Evolutionary conservation across 2,888 invertebrate species (phyloP).

Genomic region (Willowsia nigromaculata): DNA sequence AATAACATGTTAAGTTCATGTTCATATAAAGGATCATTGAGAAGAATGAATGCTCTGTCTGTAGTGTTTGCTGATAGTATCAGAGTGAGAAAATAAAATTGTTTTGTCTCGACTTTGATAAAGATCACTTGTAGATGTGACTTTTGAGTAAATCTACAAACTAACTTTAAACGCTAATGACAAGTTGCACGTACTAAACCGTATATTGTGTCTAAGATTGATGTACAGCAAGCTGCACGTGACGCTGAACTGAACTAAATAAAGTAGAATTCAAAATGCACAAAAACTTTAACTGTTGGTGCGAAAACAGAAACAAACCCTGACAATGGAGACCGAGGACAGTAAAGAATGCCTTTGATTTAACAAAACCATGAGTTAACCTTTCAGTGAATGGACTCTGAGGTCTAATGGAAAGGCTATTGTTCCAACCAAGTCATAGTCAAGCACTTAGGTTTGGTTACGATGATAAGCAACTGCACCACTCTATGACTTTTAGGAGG

Average conservation of each 20-base stretch:
- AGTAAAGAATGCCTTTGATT: not conserved
- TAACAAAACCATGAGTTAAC: not conserved
- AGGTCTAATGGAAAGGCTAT: constrained; percentile 6
- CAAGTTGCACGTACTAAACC: not conserved
- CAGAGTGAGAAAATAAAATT: constrained; percentile 38
- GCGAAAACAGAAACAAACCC: not conserved
- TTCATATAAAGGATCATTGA: not conserved
- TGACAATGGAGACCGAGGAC: constrained; percentile 29
- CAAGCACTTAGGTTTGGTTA: not conserved
- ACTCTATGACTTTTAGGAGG: not conserved
- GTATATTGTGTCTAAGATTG: not conserved
- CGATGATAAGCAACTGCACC: too few relatives aligned
- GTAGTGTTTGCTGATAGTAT: constrained; percentile 26
- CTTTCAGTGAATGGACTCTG: not conserved
- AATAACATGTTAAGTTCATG: too few relatives aligned
- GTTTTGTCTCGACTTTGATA: constrained; percentile 16
- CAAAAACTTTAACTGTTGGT: not conserved
- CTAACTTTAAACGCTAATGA: not conserved
- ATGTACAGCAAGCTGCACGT: not conserved
- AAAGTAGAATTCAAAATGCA: not conserved
- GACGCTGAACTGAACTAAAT: not conserved
- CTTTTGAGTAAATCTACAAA: not conserved
- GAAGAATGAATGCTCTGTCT: constrained; percentile 15
- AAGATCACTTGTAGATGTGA: not conserved
- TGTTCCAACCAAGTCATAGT: not conserved